phyloP scores from a whole-genome alignment of 2,888 invertebrate species.

The Willowsia nigromaculata region DNA sequence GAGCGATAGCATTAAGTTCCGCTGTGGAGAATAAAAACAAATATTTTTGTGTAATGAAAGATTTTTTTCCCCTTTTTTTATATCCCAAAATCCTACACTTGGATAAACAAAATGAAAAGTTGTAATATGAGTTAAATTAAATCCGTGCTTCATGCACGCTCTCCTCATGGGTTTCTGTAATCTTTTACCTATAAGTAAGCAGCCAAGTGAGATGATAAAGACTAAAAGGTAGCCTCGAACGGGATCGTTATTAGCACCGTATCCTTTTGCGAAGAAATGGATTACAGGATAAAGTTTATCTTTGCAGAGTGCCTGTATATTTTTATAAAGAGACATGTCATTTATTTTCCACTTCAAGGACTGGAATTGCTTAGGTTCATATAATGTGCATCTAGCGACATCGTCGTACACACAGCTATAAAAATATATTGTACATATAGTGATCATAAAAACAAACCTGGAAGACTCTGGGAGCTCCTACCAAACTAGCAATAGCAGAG shows the following conservation, averaged over 20 bases:
- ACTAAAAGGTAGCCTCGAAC: slow-evolving; percentile 83
- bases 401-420: neutral
- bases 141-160: neutral
- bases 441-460: slow-evolving; percentile 79
- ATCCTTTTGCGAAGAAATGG: slow-evolving; percentile 82
- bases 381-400: neutral
- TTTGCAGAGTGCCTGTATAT: slow-evolving; percentile 82
- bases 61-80: neutral
- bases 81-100: neutral
- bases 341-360: slow-evolving; percentile 51
- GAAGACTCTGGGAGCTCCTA: slow-evolving; percentile 82
- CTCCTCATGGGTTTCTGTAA: neutral
- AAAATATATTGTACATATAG: neutral
- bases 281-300: slow-evolving; percentile 84
- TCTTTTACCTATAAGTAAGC: slow-evolving; percentile 82
- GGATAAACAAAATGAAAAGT: slow-evolving; percentile 2
- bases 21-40: slow-evolving; percentile 79
- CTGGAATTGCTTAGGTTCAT: slow-evolving; percentile 7
- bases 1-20: slow-evolving; percentile 82
- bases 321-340: slow-evolving; percentile 46
- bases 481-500: slow-evolving; percentile 84
- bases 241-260: slow-evolving; percentile 83
- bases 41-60: neutral
- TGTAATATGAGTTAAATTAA: slow-evolving; percentile 39
- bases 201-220: slow-evolving; percentile 82